Evolutionary conservation across 2,113 vertebrate species (phyloP).

Genomic region (Daboia siamensis): DNA sequence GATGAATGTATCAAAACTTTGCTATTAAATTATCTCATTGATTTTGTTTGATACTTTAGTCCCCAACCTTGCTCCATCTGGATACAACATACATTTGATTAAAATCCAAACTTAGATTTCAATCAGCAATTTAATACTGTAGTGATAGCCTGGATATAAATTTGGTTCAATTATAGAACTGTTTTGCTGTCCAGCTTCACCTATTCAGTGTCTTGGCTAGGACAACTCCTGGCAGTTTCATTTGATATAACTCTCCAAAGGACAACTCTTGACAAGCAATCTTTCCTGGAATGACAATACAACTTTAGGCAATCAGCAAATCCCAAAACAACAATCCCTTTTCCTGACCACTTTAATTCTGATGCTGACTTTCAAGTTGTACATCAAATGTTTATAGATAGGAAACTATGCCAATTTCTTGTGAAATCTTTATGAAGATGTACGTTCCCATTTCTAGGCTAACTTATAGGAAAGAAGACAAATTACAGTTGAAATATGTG

Average conservation of each 20-base stretch:
- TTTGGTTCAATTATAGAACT: background rate
- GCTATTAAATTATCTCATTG: background rate
- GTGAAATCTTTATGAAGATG: background rate
- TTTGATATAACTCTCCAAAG: slow-evolving; percentile 25
- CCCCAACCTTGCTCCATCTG: background rate
- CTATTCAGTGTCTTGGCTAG: background rate
- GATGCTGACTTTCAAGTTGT: slow-evolving; percentile 11
- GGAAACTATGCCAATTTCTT: background rate
- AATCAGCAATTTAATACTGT: background rate
- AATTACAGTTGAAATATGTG: background rate
- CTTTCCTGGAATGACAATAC: slow-evolving; percentile 25
- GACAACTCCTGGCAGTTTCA: slow-evolving; percentile 12
- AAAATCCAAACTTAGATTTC: background rate
- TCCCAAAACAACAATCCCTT: slow-evolving; percentile 30
- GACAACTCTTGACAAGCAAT: slow-evolving; percentile 20
- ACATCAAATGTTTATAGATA: background rate
- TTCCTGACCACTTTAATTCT: slow-evolving; percentile 20
- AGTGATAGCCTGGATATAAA: background rate
- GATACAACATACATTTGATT: background rate
- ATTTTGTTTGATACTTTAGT: background rate
- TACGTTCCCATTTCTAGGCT: background rate
- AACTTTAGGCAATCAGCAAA: slow-evolving; percentile 13
- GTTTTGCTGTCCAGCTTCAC: slow-evolving; percentile 1
- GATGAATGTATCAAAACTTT: background rate
- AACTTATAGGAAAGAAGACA: background rate